A percentile compares a stretch with the other conserved stretches of the same genome.
These are phyloP conservation scores for Brachionus paranguensis DNA, from an alignment of 1,140 invertebrate genomes.

Conservation along the genomic window DNA sequence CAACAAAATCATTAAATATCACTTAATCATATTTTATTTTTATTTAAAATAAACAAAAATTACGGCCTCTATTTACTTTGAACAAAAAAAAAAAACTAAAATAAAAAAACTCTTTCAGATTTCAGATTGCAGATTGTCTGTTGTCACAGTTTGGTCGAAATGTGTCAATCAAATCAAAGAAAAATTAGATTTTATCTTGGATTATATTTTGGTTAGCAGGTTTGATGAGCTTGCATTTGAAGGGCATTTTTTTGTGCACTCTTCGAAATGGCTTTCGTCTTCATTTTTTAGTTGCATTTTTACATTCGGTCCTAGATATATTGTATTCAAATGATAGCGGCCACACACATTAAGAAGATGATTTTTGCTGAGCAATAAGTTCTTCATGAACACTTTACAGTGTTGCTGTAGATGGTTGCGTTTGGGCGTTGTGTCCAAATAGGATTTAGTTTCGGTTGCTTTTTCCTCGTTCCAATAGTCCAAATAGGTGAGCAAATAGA, in stretches of 20 bases:
- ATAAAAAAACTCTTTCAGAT: neutral
- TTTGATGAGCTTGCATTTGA: neutral
- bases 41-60: neutral
- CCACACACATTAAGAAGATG: neutral
- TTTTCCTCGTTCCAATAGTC: slow-evolving; percentile 29
- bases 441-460: neutral
- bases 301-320: neutral
- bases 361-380: neutral
- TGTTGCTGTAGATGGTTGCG: neutral
- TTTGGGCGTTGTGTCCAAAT: neutral
- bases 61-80: neutral
- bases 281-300: neutral
- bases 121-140: neutral
- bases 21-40: neutral
- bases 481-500: slow-evolving; percentile 32
- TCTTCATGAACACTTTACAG: slow-evolving; percentile 18
- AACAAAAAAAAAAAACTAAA: neutral
- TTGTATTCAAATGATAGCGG: neutral
- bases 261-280: neutral
- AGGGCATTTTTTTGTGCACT: neutral
- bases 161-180: neutral
- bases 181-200: neutral
- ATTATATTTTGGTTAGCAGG: neutral
- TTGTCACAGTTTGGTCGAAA: neutral
- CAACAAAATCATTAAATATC: neutral